Evolutionary conservation across 2,113 vertebrate species (phyloP), one percentile per base, ranked within the genome.

Genomic region (Polypterus senegalus): DNA sequence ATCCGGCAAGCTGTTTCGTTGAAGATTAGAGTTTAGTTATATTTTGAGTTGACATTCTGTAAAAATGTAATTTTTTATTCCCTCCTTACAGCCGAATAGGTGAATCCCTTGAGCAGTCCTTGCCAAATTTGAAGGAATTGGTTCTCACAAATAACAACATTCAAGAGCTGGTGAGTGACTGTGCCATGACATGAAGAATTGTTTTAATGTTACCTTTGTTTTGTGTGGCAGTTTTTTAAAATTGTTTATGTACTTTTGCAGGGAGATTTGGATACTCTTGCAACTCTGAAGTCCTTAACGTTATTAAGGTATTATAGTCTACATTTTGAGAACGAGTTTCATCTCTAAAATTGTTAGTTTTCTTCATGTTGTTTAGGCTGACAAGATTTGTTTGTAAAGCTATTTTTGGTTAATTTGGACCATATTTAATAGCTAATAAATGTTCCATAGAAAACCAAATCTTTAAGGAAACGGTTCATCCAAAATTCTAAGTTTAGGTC

Each of bases 131-230:
- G 61, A 88, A 70, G 0, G 96, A 99, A 58, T 83, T 99, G 60
- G 70, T 99, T 54, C 92, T 99, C 11, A 99, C 95, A 51, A 99
- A 89, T 79, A 99, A 99, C 71, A 98, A 87, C 80, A 94, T 99
- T 1, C 87, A 93, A 76, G 96, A 99, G 60, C 68, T 99, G 91
- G 96, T 98, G 78, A 89, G 88, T 48, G 8, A 4, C 11, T 44
- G 10, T 67, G 54, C 1, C 46, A 4, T 48, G 43, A 54, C 3
- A 54, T 5, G 11, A 27, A n/a, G n/a, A n/a, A 27, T 27, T 51
- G 49, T 9, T 51, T 43, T 6, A 4, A 1, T 45, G 7, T 46
- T 1, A n/a, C 47, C 5, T 47, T 58, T 44, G 9, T 46, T 43
- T 51, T 52, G 51, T 4, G 51, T 52, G 51, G 7, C 7, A 7